Percentiles rank a stretch among this genome's conserved stretches.
These are phyloP conservation scores for Corythoichthys haematopterus DNA, from an alignment of 2,113 vertebrate species.

Conservation along the genomic window DNA sequence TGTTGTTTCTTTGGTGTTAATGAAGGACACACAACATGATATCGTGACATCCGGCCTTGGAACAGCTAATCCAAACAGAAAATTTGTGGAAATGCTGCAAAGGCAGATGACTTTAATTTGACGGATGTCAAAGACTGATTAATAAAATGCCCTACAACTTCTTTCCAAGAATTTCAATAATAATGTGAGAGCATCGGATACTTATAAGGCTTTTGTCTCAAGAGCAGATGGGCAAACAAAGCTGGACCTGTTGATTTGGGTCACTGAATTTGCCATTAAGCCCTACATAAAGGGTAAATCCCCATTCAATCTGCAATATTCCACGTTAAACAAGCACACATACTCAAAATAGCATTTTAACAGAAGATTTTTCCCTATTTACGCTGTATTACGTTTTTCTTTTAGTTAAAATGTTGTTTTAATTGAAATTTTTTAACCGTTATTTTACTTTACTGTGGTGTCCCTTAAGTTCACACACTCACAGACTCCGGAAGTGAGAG, in stretches of 20 bases:
- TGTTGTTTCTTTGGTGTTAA: slow-evolving; percentile 5
- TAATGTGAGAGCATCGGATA: slow-evolving; percentile 9
- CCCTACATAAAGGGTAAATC: neutral
- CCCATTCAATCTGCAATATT: neutral
- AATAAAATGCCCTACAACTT: slow-evolving; percentile 16
- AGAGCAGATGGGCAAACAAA: slow-evolving; percentile 45
- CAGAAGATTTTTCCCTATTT: too few relatives aligned
- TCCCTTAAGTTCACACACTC: neutral
- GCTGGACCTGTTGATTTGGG: slow-evolving; percentile 40
- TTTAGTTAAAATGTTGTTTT: too few relatives aligned
- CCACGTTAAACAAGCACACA: neutral
- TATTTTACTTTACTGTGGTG: neutral
- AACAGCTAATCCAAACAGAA: slow-evolving; percentile 26
- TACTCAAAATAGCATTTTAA: too few relatives aligned
- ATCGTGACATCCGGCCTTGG: slow-evolving; percentile 11
- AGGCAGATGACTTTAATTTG: neutral
- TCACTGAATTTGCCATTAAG: slow-evolving; percentile 14
- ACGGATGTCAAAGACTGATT: neutral
- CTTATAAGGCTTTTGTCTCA: slow-evolving; percentile 24
- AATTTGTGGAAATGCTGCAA: neutral
- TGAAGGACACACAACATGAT: slow-evolving; percentile 29
- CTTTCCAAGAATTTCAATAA: too few relatives aligned
- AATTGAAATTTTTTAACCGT: too few relatives aligned
- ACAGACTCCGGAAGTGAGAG: neutral
- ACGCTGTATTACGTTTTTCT: too few relatives aligned